These are phyloP conservation scores for Huso huso DNA, from an alignment of 2,797 vertebrate species.

Conservation along the genomic window DNA sequence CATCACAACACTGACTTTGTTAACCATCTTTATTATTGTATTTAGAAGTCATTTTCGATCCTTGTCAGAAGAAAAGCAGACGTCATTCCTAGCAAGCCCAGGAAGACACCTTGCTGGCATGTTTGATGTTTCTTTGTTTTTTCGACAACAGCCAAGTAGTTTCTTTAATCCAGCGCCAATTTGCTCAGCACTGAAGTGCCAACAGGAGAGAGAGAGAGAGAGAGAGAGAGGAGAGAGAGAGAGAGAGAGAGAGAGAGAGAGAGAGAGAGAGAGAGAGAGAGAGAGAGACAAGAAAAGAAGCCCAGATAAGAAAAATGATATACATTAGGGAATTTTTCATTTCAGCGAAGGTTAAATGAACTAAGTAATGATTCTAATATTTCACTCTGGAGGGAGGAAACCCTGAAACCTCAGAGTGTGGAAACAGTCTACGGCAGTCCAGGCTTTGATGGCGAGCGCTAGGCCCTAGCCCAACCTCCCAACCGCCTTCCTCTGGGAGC, in stretches of 20 bases:
- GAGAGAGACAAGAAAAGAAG: constrained; percentile 2
- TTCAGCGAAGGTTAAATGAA: constrained; percentile 1
- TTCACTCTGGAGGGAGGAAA: background rate
- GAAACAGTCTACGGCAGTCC: too few relatives aligned
- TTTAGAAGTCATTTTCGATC: too few relatives aligned
- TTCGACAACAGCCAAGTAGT: background rate
- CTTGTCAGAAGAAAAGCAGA: too few relatives aligned
- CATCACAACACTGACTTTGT: too few relatives aligned
- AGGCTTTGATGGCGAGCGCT: too few relatives aligned
- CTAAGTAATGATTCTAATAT: constrained; percentile 1
- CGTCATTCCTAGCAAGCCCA: too few relatives aligned
- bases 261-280: constrained; percentile 7
- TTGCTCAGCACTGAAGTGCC: constrained; percentile 25
- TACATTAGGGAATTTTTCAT: constrained; percentile 1
- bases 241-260: constrained; percentile 1
- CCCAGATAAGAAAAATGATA: constrained; percentile 46
- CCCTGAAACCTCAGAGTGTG: too few relatives aligned
- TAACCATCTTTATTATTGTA: too few relatives aligned
- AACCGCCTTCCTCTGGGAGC: too few relatives aligned
- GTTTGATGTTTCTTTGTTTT: background rate
- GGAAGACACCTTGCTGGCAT: too few relatives aligned
- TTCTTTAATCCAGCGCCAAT: too few relatives aligned
- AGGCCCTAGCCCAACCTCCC: too few relatives aligned
- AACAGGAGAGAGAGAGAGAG: constrained; percentile 1
- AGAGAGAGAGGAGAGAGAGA: background rate